Conservation (phyloP, 1,140 invertebrate species). For the Drosophila pruinosa region DNA sequence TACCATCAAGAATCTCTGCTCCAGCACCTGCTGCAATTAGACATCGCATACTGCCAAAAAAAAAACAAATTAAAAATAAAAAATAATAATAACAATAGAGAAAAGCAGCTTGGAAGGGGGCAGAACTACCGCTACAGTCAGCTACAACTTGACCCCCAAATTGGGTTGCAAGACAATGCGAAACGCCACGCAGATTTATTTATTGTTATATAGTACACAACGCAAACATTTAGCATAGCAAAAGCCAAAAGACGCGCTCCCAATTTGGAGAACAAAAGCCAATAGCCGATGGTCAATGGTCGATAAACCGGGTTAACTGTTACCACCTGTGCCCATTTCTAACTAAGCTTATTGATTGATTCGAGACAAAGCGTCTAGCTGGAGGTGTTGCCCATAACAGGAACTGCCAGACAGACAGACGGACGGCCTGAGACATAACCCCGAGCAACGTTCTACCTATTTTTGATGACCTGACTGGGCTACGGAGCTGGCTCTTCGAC, state of each 20-base stretch:
- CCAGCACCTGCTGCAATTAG: constrained; percentile 65
- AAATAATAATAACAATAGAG: background rate
- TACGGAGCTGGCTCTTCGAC: constrained; percentile 35
- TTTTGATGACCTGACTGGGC: constrained; percentile 6
- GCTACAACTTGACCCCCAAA: constrained; percentile 57
- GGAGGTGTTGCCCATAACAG: constrained; percentile 24
- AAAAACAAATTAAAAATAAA: constrained; percentile 1
- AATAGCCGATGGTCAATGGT: too few relatives aligned
- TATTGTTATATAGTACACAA: constrained; percentile 46
- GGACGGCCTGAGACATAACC: constrained; percentile 4
- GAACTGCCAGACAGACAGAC: background rate
- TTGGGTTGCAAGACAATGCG: constrained; percentile 40
- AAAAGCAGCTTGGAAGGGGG: background rate
- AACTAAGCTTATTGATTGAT: constrained; percentile 32
- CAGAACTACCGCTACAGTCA: constrained; percentile 34
- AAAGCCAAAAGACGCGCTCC: constrained; percentile 31
- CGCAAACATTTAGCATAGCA: constrained; percentile 48
- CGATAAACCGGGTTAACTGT: constrained; percentile 22
- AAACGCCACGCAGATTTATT: constrained; percentile 33
- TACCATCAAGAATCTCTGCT: constrained; percentile 43
- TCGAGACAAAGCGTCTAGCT: constrained; percentile 13
- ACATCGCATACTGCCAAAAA: constrained; percentile 41
- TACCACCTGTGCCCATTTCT: constrained; percentile 4
- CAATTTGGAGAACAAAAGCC: constrained; percentile 43
- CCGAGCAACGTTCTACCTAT: constrained; percentile 28